Conservation (phyloP, 2,113 vertebrate genomes). For the Menura novaehollandiae region DNA sequence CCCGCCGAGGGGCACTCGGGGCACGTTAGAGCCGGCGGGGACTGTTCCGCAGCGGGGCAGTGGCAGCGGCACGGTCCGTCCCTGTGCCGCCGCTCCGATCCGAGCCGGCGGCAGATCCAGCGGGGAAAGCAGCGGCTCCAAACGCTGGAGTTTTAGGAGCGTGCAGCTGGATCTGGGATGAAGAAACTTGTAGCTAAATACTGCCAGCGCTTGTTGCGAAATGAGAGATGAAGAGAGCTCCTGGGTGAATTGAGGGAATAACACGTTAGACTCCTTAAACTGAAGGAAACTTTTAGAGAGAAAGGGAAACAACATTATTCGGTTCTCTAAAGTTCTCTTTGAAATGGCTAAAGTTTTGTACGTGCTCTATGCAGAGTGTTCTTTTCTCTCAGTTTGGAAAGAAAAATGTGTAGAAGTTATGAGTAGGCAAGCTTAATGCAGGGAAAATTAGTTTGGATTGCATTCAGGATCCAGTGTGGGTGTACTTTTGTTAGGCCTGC, state of each 20-base stretch:
- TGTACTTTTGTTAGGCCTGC: neutral
- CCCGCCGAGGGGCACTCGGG: neutral
- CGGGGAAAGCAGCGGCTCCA: accelerated
- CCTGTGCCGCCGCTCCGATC: neutral
- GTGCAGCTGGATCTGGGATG: neutral
- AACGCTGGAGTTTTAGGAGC: accelerated
- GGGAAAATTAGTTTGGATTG: neutral
- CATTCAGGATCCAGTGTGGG: neutral
- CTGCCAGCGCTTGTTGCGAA: neutral
- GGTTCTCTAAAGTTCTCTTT: neutral
- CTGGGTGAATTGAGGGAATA: neutral
- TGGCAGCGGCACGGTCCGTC: neutral
- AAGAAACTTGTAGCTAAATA: neutral
- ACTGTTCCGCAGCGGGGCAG: neutral
- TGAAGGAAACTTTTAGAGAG: neutral
- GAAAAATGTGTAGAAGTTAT: neutral
- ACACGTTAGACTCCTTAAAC: accelerated
- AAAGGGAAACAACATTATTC: too few species aligned
- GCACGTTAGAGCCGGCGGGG: accelerated
- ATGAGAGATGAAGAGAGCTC: neutral
- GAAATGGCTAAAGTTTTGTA: neutral
- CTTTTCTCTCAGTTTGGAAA: neutral
- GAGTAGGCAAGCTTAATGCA: neutral
- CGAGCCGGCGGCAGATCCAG: neutral
- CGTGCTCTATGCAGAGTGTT: accelerated